Evolutionary conservation across 92 coral and sea anemone genomes (phyloP).

Genomic region (Phenganax subtilis): DNA sequence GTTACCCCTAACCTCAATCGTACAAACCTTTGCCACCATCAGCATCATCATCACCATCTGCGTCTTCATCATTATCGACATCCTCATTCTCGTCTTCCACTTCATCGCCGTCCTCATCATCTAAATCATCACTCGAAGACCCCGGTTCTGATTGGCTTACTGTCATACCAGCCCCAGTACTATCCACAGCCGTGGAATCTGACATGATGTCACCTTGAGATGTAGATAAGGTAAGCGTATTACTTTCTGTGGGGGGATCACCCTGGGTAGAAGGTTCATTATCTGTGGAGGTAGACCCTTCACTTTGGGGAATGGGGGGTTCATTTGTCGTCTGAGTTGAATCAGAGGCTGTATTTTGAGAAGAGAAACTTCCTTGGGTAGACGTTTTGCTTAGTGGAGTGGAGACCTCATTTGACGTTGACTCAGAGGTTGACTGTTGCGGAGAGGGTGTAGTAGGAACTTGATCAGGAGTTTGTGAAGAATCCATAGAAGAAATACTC

Average conservation of each 20-base stretch:
- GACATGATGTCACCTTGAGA: neutral
- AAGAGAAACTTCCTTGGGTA: neutral
- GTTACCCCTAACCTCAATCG: neutral
- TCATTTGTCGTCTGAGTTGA: too few relatives aligned
- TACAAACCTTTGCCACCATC: neutral
- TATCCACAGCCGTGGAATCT: neutral
- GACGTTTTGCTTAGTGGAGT: neutral
- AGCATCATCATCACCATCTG: slow-evolving; percentile 7
- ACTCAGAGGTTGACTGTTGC: neutral
- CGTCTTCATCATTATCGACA: neutral
- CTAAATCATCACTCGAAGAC: neutral
- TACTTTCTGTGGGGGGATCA: too few relatives aligned
- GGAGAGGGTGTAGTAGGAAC: neutral
- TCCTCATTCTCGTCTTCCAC: slow-evolving; percentile 5
- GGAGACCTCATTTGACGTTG: neutral
- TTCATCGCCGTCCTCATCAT: neutral
- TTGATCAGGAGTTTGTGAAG: neutral
- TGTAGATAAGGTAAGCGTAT: neutral
- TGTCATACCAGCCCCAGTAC: neutral
- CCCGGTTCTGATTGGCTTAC: slow-evolving; percentile 16
- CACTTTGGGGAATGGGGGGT: too few relatives aligned
- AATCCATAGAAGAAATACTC: neutral
- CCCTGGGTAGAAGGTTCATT: too few relatives aligned
- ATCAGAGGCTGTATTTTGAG: too few relatives aligned
- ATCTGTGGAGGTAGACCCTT: too few relatives aligned